These are phyloP conservation scores for Troides oblongomaculatus DNA, from an alignment of 2,888 invertebrate genomes.

Conservation along the genomic window DNA sequence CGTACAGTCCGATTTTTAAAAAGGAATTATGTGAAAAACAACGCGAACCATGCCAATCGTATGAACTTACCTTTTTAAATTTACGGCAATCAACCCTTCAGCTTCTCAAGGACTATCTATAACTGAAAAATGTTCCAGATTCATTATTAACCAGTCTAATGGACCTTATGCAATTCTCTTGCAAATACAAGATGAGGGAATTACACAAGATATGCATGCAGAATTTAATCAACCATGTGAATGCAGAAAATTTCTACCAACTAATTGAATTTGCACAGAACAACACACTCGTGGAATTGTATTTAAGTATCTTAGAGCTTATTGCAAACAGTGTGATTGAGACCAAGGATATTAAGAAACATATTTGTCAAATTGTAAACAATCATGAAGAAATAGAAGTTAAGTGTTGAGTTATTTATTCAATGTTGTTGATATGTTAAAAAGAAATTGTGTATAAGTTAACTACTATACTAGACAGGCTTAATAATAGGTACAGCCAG, in stretches of 20 bases:
- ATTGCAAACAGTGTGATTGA: conserved; percentile 2
- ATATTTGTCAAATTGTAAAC: not conserved
- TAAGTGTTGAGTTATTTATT: not conserved
- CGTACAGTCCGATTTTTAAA: conserved; percentile 48
- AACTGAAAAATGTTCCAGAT: conserved; percentile 33
- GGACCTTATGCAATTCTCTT: conserved; percentile 9
- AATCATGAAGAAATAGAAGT: not conserved
- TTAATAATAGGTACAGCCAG: no score
- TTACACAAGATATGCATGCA: conserved; percentile 3
- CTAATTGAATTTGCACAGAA: conserved; percentile 5
- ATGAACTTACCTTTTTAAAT: conserved; percentile 42
- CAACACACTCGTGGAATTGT: not conserved
- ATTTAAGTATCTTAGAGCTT: conserved; percentile 14
- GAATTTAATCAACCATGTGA: not conserved
- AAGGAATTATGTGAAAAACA: conserved; percentile 46
- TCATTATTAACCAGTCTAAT: not conserved
- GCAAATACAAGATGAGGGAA: conserved; percentile 9
- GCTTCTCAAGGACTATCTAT: conserved; percentile 49
- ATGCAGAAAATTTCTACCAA: conserved; percentile 6
- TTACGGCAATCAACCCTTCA: conserved; percentile 38
- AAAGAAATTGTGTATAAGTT: no score
- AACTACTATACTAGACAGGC: no score
- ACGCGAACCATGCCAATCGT: conserved; percentile 45
- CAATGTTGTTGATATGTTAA: no score
- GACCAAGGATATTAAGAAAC: conserved; percentile 4